phyloP scores from a whole-genome alignment of 2,888 invertebrate species.

The Endotricha flammealis region DNA sequence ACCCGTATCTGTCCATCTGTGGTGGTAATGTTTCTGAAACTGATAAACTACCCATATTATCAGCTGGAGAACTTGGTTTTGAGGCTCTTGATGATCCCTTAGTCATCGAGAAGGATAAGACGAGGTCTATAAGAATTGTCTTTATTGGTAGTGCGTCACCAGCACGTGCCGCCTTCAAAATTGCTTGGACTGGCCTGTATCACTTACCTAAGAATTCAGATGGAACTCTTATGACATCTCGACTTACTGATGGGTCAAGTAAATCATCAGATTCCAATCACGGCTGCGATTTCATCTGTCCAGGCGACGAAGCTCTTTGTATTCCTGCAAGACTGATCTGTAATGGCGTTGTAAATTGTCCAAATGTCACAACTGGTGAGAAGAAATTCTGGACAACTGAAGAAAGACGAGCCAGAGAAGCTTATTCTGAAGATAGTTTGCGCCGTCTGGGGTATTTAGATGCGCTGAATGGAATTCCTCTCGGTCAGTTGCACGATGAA shows the following conservation, averaged over 20 bases:
- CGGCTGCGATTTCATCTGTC: slow-evolving; percentile 92
- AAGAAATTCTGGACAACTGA: slow-evolving; percentile 68
- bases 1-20: slow-evolving; percentile 89
- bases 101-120: slow-evolving; percentile 78
- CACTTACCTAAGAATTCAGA: slow-evolving; percentile 91
- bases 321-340: slow-evolving; percentile 91
- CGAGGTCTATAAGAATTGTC: slow-evolving; percentile 82
- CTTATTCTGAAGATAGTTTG: slow-evolving; percentile 79
- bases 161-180: slow-evolving; percentile 90
- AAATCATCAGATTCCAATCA: slow-evolving; percentile 54
- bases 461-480: slow-evolving; percentile 54
- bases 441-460: slow-evolving; percentile 78
- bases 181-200: slow-evolving; percentile 93
- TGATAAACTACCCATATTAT: slow-evolving; percentile 87
- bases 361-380: slow-evolving; percentile 80
- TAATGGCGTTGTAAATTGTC: slow-evolving; percentile 93
- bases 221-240: slow-evolving; percentile 87
- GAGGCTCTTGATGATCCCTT: slow-evolving; percentile 76
- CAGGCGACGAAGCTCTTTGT: slow-evolving; percentile 89
- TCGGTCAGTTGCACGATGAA: slow-evolving; percentile 83
- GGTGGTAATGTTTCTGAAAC: slow-evolving; percentile 91
- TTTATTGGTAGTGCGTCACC: slow-evolving; percentile 88
- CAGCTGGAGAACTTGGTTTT: slow-evolving; percentile 86
- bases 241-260: slow-evolving; percentile 80
- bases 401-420: slow-evolving; percentile 72